phyloP scores from a whole-genome alignment of 64 coral and sea anemone genomes.

The Actinia equina region DNA sequence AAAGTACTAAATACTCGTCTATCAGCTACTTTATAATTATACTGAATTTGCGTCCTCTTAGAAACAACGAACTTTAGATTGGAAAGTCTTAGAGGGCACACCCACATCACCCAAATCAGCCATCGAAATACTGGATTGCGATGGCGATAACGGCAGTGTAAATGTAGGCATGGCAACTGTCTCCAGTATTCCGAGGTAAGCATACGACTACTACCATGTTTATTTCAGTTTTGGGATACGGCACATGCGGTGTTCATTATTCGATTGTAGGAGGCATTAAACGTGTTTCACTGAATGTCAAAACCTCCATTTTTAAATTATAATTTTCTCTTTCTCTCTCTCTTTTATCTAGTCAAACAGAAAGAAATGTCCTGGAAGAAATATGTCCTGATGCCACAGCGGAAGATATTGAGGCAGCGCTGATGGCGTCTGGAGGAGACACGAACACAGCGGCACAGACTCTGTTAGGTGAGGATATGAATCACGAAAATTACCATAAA shows the following conservation, averaged over 20 bases:
- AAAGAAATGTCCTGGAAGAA: not conserved
- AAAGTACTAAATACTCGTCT: not conserved
- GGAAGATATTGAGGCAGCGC: not conserved
- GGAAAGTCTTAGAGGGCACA: not conserved
- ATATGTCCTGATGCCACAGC: not conserved
- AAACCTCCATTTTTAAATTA: not conserved
- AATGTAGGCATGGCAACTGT: too few species aligned
- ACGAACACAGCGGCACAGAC: too few species aligned
- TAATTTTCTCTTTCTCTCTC: not conserved
- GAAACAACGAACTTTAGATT: constrained; percentile 22
- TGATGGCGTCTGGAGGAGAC: too few species aligned
- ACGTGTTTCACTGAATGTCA: not conserved
- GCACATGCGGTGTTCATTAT: too few species aligned
- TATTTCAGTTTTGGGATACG: too few species aligned
- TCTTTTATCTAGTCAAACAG: not conserved
- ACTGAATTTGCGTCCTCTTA: not conserved
- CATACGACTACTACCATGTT: not conserved
- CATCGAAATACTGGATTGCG: not conserved
- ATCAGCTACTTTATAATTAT: not conserved
- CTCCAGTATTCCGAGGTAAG: not conserved
- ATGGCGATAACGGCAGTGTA: not conserved
- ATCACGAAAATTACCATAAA: too few species aligned
- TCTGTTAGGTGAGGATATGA: too few species aligned
- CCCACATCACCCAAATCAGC: not conserved
- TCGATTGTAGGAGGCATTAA: too few species aligned